Base-by-base conservation (phyloP, 2,113 vertebrate genomes). In the Carollia perspicillata region DNA sequence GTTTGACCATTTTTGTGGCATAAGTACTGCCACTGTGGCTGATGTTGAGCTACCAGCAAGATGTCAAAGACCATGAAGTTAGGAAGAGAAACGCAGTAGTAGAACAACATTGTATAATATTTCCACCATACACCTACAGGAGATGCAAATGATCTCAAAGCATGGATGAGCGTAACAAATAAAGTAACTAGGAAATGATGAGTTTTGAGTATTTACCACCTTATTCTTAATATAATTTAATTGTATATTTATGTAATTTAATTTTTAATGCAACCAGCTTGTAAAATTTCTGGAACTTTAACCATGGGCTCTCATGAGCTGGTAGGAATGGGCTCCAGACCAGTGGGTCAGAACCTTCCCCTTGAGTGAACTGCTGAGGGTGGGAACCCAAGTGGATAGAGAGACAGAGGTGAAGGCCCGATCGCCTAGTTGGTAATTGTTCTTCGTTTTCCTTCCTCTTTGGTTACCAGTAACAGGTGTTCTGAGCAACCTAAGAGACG, bases 381-480 rank as follows among this genome's bases (percentile, higher is more conserved):
- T n/a, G 37, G 42, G 42, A 14, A 44, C 30, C 63, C 35, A 11
- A 85, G 40, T 4, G 0, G 40, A 3, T 4, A 33, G 58, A 93
- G n/a, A 40, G 10, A 28, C 4, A 53, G 69, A 37, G 33, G 30
- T 6, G 63, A 40, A n/a, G 37, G 16, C 18, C 84, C 28, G 55
- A 18, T 8, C 0, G 4, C 16, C 11, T 11, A 6, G 4, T 5
- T 1, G 47, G 40, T 68, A 17, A 55, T 7, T 40, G 6, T 17
- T 55, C 47, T 85, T 80, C 60, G 12, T 23, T 90, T 72, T 93
- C 75, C 51, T 55, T 95, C 86, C 86, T 78, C 66, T 30, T 90
- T 77, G 2, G 42, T 72, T 65, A 44, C 72, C 75, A 93, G 6
- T 20, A 10, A 68, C 81, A 91, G 77, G 71, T 95, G 71, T 74